Percentiles rank a stretch among this genome's conserved stretches.
Conservation (phyloP, 2,797 vertebrate species). For the Ceryle rudis region DNA sequence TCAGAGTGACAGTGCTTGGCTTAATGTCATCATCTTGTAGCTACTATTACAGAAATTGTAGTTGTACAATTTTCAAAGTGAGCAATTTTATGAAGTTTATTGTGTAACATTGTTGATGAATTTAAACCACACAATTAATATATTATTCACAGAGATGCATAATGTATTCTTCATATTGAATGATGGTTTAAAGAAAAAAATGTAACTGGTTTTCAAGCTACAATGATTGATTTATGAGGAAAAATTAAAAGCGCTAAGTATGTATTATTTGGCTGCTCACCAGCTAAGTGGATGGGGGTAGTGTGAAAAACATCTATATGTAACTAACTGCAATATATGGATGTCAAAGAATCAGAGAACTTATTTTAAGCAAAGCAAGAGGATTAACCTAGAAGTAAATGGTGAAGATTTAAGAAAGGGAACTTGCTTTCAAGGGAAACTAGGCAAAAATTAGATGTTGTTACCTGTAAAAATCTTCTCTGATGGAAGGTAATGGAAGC, state of each 20-base stretch:
- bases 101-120: slow-evolving; percentile 32
- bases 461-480: neutral
- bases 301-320: slow-evolving; percentile 1
- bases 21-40: neutral
- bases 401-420: slow-evolving; percentile 12
- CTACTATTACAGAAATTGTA: neutral
- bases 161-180: neutral
- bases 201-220: neutral
- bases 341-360: slow-evolving; percentile 18
- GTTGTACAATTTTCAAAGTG: slow-evolving; percentile 2
- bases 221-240: slow-evolving; percentile 35
- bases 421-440: slow-evolving; percentile 1
- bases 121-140: slow-evolving; percentile 18
- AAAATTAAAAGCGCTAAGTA: slow-evolving; percentile 40
- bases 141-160: neutral
- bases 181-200: slow-evolving; percentile 18
- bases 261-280: slow-evolving; percentile 18
- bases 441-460: slow-evolving; percentile 22
- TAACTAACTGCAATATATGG: neutral
- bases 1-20: neutral
- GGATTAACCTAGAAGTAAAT: slow-evolving; percentile 20
- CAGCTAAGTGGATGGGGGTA: neutral
- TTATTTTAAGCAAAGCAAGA: slow-evolving; percentile 8
- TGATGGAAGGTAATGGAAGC: slow-evolving; percentile 1
- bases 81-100: slow-evolving; percentile 35